A percentile compares a stretch with the other conserved stretches of the same genome.
Conservation (phyloP, 2,797 vertebrate genomes). For the Sciurus vulgaris region DNA sequence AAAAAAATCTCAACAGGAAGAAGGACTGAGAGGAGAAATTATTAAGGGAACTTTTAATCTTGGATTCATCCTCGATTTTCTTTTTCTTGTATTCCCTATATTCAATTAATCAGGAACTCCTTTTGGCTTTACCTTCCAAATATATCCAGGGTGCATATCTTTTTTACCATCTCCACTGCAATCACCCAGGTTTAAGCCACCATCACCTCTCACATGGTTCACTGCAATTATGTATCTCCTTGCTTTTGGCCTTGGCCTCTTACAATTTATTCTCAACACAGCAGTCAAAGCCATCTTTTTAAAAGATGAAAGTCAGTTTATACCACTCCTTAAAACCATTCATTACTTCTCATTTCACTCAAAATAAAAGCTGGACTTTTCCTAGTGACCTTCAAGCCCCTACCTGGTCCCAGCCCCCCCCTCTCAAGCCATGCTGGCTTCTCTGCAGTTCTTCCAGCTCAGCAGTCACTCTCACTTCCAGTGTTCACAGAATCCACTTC, state of each 20-base stretch:
- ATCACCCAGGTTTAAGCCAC: not conserved
- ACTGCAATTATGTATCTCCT: not conserved
- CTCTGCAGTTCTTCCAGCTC: not conserved
- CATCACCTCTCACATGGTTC: not conserved
- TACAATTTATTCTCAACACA: not conserved
- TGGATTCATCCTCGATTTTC: not conserved
- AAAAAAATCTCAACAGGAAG: not conserved
- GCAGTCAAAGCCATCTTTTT: not conserved
- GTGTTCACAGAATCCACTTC: not conserved
- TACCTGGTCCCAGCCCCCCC: not conserved
- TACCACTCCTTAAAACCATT: not conserved
- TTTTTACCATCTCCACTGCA: not conserved
- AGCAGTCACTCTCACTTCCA: not conserved
- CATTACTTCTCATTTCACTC: not conserved
- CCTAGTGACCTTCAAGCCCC: not conserved
- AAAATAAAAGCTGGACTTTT: not conserved
- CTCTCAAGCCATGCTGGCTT: not conserved
- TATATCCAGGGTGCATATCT: not conserved
- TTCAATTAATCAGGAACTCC: not conserved
- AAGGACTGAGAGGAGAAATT: slow-evolving; percentile 1
- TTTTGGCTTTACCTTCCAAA: slow-evolving; percentile 1
- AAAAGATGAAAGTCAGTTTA: not conserved
- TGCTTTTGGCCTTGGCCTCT: not conserved
- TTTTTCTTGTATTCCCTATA: not conserved
- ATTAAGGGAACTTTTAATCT: not conserved